phyloP scores from a whole-genome alignment of 2,888 invertebrate genomes.

The Melanophora roralis region DNA sequence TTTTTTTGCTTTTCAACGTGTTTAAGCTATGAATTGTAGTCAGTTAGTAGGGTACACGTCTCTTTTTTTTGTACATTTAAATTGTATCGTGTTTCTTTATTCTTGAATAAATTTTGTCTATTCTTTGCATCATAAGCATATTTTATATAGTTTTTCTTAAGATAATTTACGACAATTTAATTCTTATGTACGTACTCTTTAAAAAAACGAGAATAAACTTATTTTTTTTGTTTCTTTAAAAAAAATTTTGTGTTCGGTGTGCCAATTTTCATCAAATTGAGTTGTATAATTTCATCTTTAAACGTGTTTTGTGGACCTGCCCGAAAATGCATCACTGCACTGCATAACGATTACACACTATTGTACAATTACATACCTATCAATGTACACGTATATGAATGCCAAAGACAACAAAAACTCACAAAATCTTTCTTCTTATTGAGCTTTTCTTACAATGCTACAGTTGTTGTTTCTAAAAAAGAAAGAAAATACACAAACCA shows the following conservation, averaged over 20 bases:
- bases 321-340: too few relatives aligned
- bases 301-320: too few relatives aligned
- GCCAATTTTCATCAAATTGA: too few relatives aligned
- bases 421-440: too few relatives aligned
- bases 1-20: constrained; percentile 16
- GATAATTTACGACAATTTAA: constrained; percentile 49
- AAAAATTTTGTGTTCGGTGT: neutral
- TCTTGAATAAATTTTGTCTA: constrained; percentile 27
- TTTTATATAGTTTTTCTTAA: constrained; percentile 49
- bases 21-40: constrained; percentile 43
- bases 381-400: too few relatives aligned
- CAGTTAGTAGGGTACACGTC: constrained; percentile 18
- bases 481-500: too few relatives aligned
- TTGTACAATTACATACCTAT: too few relatives aligned
- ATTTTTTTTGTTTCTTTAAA: constrained; percentile 28
- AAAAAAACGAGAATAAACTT: constrained; percentile 18
- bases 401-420: too few relatives aligned
- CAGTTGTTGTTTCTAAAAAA: too few relatives aligned
- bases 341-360: too few relatives aligned
- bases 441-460: too few relatives aligned
- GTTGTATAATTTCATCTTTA: too few relatives aligned
- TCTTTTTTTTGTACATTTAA: constrained; percentile 17
- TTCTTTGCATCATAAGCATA: constrained; percentile 47
- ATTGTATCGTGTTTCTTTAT: constrained; percentile 35
- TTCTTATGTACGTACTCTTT: constrained; percentile 28